A percentile compares a stretch with the other conserved stretches of the same genome.
These are phyloP conservation scores for Operophtera brumata DNA, from an alignment of 2,888 invertebrate species.

Conservation along the genomic window DNA sequence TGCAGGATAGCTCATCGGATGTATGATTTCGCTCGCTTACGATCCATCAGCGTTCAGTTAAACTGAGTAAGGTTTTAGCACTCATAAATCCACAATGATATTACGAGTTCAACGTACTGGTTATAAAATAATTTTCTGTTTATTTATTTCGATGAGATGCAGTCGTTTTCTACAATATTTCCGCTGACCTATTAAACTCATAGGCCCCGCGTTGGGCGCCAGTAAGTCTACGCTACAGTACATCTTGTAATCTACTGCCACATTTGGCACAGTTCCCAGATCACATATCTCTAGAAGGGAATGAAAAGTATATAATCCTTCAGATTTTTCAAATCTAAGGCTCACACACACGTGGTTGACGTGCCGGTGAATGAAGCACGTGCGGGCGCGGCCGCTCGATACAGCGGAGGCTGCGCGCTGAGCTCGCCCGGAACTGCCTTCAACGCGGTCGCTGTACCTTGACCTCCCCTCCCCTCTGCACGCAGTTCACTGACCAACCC, in stretches of 20 bases:
- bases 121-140: no score
- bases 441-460: conserved; percentile 45
- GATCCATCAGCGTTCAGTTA: conserved; percentile 27
- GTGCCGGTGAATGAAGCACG: conserved; percentile 65
- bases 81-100: background rate
- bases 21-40: conserved; percentile 41
- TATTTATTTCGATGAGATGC: no score
- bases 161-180: background rate
- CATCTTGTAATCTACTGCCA: conserved; percentile 13
- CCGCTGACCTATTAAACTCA: conserved; percentile 2
- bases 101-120: background rate
- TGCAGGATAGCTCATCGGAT: conserved; percentile 33
- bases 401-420: conserved; percentile 69
- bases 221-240: conserved; percentile 30
- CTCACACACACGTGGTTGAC: conserved; percentile 44
- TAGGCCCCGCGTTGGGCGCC: conserved; percentile 35
- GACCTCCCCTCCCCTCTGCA: conserved; percentile 46
- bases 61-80: background rate
- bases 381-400: conserved; percentile 68
- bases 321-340: conserved; percentile 36
- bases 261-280: conserved; percentile 26
- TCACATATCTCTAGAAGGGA: conserved; percentile 15
- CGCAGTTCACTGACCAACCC: conserved; percentile 40
- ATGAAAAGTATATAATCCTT: conserved; percentile 22
- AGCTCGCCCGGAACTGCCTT: conserved; percentile 52